Conservation (phyloP, 2,888 invertebrate genomes). For the Diaphora mendica region DNA sequence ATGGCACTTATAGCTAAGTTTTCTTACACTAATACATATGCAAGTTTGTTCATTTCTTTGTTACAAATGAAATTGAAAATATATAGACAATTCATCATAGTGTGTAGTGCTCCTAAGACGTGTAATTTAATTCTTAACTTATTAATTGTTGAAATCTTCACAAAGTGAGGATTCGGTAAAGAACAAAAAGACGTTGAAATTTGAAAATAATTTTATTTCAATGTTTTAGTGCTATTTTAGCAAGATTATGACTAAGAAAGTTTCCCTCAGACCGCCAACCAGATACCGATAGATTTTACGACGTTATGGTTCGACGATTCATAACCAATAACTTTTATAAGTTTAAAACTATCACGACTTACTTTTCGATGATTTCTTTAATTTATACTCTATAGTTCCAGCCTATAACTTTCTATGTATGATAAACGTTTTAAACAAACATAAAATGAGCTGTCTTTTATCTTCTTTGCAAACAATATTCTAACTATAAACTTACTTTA, state of each 20-base stretch:
- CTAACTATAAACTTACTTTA: slow-evolving; percentile 53
- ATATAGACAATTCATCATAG: not conserved
- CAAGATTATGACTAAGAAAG: too few relatives aligned
- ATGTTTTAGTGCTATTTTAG: too few relatives aligned
- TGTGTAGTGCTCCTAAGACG: not conserved
- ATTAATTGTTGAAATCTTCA: not conserved
- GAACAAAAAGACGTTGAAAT: too few relatives aligned
- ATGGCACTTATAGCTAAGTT: slow-evolving; percentile 43
- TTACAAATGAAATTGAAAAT: not conserved
- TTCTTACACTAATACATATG: slow-evolving; percentile 15
- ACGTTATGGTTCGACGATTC: too few relatives aligned
- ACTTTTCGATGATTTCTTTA: not conserved
- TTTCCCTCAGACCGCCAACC: too few relatives aligned
- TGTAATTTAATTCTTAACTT: not conserved
- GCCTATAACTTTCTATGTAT: not conserved
- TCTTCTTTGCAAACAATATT: slow-evolving; percentile 2
- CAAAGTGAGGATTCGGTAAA: too few relatives aligned
- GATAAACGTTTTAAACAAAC: not conserved
- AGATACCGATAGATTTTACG: too few relatives aligned
- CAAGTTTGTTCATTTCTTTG: not conserved
- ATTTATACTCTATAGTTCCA: not conserved
- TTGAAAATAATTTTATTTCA: too few relatives aligned
- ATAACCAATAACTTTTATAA: too few relatives aligned
- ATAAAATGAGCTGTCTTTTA: slow-evolving; percentile 59
- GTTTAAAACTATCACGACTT: too few relatives aligned